phyloP scores from a whole-genome alignment of 2,113 vertebrate genomes.

The Hemibagrus wyckioides region DNA sequence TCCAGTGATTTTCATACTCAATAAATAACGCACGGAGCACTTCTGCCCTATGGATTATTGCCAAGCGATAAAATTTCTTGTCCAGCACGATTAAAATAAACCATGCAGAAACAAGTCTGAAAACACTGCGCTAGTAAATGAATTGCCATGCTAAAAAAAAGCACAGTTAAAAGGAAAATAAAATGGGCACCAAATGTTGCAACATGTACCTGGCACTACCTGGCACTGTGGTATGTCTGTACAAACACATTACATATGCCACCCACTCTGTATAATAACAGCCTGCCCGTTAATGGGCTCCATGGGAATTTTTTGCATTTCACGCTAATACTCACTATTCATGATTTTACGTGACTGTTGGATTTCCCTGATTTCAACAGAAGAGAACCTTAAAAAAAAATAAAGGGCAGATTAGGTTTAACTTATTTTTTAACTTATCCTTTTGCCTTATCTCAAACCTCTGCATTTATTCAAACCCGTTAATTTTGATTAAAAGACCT shows the following conservation, averaged over 20 bases:
- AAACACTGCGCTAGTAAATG: neutral
- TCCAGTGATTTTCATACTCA: neutral
- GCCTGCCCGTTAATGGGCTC: neutral
- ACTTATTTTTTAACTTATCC: neutral
- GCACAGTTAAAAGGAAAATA: neutral
- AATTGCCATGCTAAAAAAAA: neutral
- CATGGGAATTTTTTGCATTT: neutral
- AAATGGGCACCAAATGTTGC: neutral
- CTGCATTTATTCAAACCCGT: neutral
- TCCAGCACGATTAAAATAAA: neutral
- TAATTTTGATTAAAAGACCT: neutral
- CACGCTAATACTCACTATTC: neutral
- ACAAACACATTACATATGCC: neutral
- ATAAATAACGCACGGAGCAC: neutral
- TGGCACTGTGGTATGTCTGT: neutral
- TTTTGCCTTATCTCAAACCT: neutral
- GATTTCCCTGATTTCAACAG: neutral
- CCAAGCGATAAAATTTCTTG: neutral
- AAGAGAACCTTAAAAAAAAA: neutral
- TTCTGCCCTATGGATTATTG: neutral
- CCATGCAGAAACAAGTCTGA: neutral
- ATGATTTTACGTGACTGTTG: neutral
- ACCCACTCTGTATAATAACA: neutral
- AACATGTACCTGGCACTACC: neutral
- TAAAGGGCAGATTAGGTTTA: neutral